Percentiles rank a stretch among this genome's conserved stretches.
phyloP scores from a whole-genome alignment of 2,797 vertebrate species.

The Thaleichthys pacificus region DNA sequence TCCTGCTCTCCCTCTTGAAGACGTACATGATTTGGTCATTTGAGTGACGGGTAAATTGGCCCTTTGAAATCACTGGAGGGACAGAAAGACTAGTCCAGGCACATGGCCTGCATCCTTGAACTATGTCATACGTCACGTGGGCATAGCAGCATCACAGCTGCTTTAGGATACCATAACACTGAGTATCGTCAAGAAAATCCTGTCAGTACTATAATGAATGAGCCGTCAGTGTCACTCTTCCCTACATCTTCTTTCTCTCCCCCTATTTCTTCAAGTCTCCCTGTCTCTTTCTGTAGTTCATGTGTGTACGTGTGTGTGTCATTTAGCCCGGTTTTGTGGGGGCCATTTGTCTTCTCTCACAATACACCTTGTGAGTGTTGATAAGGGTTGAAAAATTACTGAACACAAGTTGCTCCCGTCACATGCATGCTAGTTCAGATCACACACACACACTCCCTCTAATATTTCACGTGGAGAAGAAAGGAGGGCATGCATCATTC shows the following conservation, averaged over 20 bases:
- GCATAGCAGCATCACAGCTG: not conserved
- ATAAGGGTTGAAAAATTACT: slow-evolving; percentile 68
- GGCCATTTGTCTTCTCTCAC: slow-evolving; percentile 50
- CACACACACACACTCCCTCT: slow-evolving; percentile 54
- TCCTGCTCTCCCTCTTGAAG: not conserved
- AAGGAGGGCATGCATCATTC: slow-evolving; percentile 68
- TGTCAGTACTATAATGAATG: slow-evolving; percentile 68
- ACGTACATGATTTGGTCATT: slow-evolving; percentile 38
- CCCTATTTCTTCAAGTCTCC: not conserved
- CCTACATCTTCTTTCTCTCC: slow-evolving; percentile 9
- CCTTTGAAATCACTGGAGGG: slow-evolving; percentile 36
- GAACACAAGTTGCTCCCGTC: slow-evolving; percentile 39
- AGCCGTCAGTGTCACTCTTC: slow-evolving; percentile 61
- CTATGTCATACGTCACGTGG: no score
- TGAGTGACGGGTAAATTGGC: slow-evolving; percentile 40
- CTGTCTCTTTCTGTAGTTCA: slow-evolving; percentile 3
- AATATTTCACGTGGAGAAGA: slow-evolving; percentile 68
- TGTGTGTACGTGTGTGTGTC: not conserved
- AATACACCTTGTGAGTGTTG: slow-evolving; percentile 61
- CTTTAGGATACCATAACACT: slow-evolving; percentile 72
- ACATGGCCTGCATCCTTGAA: no score
- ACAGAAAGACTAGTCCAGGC: slow-evolving; percentile 20
- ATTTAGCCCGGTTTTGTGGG: slow-evolving; percentile 42
- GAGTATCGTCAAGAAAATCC: slow-evolving; percentile 67
- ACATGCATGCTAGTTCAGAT: slow-evolving; percentile 61